Evolutionary conservation across 2,797 vertebrate species (phyloP), one percentile per base, ranked within the genome.

Genomic region (Sebastes elongatus): DNA sequence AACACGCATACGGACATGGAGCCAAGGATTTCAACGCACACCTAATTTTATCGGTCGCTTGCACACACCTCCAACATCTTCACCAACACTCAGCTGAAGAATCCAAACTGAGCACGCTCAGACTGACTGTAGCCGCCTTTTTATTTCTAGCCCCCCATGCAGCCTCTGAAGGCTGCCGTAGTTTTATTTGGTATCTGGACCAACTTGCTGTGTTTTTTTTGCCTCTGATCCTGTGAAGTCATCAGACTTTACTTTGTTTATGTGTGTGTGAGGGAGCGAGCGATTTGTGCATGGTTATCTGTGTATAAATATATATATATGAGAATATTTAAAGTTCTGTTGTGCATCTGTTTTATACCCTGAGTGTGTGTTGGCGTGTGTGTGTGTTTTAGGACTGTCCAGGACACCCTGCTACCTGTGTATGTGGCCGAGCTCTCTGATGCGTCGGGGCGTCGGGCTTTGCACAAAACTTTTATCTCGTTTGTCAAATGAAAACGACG

Each of bases 181-280:
- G 52, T 71, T 85, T 89, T 82, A 8, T 89, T 93, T 93, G 85
- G 59, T 85, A 80, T 89, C 86, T 90, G 94, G 94, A 95, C 95
- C 93, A 95, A 95, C 84, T 86, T 64, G 84, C 93, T 93, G 85
- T 92, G 90, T 87, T 88, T 71, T 33, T 76, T 42, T 77, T 87
- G 77, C 76, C 71, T 85, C 86, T 78, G 71, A 89, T 86, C 75
- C 78, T 86, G 76, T 87, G 66, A 83, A 75, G 74, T 86, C 28
- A 14, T 35, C 74, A 27, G 67, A 83, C 84, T 85, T 86, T 57
- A 72, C 86, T 82, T 53, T 71, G 76, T 84, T 27, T 76, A 30
- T 84, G 71, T 74, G 70, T 64, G 49, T 56, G 85, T 30, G 76
- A 13, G 80, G 1, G 76, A n/a, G 66, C 6, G 65, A 23, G 74